phyloP scores from a whole-genome alignment of 2,113 vertebrate genomes.

The Gymnobelideus leadbeateri region DNA sequence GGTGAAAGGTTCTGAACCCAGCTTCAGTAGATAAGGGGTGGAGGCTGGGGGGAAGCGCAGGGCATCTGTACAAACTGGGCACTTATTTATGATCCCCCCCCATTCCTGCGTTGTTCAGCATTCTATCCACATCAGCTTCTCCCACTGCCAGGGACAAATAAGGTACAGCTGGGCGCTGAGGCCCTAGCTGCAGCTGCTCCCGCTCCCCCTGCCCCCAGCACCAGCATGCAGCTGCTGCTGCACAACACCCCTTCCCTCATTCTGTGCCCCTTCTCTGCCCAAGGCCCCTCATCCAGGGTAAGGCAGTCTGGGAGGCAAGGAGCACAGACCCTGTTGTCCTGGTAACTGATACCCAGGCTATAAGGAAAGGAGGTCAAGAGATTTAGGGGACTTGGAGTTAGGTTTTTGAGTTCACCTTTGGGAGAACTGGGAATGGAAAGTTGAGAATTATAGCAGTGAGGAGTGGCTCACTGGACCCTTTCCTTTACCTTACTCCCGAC shows the following conservation, averaged over 20 bases:
- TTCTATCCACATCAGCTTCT: conserved; percentile 65
- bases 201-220: conserved; percentile 44
- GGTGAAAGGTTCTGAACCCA: conserved; percentile 59
- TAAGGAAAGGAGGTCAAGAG: conserved; percentile 37
- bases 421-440: not conserved
- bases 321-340: conserved; percentile 51
- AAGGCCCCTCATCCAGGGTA: not conserved
- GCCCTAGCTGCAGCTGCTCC: conserved; percentile 68
- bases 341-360: conserved; percentile 43
- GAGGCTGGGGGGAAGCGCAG: conserved; percentile 34
- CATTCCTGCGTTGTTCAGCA: conserved; percentile 45
- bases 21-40: conserved; percentile 9
- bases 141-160: conserved; percentile 75
- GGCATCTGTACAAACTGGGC: conserved; percentile 60
- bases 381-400: not conserved
- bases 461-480: not conserved
- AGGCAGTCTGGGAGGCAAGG: conserved; percentile 48
- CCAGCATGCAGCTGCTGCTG: conserved; percentile 65
- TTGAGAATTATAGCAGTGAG: not conserved
- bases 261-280: conserved; percentile 58
- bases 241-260: not conserved
- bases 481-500: not conserved
- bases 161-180: conserved; percentile 76
- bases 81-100: conserved; percentile 73
- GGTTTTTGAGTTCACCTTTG: conserved; percentile 29